A percentile compares a stretch with the other conserved stretches of the same genome.
Conservation (phyloP, 1,140 invertebrate species). For the Apocrypta bakeri region DNA sequence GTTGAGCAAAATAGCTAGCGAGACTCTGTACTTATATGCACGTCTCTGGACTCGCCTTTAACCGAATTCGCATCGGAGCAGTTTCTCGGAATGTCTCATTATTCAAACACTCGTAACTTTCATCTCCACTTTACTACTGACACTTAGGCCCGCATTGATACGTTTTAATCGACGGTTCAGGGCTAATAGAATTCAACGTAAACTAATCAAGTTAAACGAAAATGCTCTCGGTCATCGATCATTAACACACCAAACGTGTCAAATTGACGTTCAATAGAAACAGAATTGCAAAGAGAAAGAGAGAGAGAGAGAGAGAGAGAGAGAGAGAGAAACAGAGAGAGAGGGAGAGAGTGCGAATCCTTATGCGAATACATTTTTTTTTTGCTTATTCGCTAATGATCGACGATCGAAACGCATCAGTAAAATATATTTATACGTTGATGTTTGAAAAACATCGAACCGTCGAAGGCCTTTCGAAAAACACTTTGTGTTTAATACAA, state of each 20-base stretch:
- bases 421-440: background rate
- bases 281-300: too few species aligned
- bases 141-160: slow-evolving; percentile 45
- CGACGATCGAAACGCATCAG: background rate
- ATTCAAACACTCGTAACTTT: background rate
- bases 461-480: slow-evolving; percentile 17
- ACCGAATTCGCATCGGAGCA: slow-evolving; percentile 2
- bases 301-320: too few species aligned
- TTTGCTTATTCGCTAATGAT: background rate
- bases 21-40: background rate
- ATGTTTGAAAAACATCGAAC: background rate
- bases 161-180: background rate
- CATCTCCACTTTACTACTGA: slow-evolving; percentile 2
- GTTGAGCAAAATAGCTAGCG: background rate
- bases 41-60: background rate
- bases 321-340: too few species aligned
- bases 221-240: background rate
- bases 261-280: slow-evolving; percentile 3
- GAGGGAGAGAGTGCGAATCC: slow-evolving; percentile 6
- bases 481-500: slow-evolving; percentile 4
- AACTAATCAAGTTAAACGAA: background rate
- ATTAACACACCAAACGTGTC: slow-evolving; percentile 5
- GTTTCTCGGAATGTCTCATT: background rate
- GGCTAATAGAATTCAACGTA: background rate
- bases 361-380: slow-evolving; percentile 27